A percentile compares a stretch with the other conserved stretches of the same genome.
Evolutionary conservation across 1,140 invertebrate species (phyloP).

Genomic region (Drosophila micromelanica): DNA sequence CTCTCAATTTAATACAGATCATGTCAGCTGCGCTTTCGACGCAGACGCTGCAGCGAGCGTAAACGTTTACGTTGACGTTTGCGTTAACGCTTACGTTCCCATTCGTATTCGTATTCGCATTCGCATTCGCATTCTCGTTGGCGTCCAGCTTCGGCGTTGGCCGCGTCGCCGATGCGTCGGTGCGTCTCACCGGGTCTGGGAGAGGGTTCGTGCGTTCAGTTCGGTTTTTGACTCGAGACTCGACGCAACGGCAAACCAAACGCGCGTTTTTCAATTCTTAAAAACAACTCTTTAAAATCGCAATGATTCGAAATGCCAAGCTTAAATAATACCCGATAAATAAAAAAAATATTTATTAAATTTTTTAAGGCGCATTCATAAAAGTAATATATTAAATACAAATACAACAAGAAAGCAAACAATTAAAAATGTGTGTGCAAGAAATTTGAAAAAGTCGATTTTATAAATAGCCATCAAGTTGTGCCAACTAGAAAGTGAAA

Average conservation of each 20-base stretch:
- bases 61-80: neutral
- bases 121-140: conserved; percentile 16
- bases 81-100: conserved; percentile 5
- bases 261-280: conserved; percentile 37
- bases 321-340: too few relatives aligned
- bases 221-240: conserved; percentile 70
- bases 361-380: conserved; percentile 6
- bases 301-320: conserved; percentile 33
- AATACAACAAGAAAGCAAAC: neutral
- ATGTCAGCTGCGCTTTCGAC: neutral
- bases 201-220: conserved; percentile 54
- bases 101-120: conserved; percentile 1
- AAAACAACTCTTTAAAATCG: conserved; percentile 31
- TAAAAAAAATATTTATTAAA: neutral
- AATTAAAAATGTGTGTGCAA: neutral
- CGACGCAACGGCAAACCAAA: conserved; percentile 37
- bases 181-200: conserved; percentile 35
- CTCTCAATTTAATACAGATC: conserved; percentile 25
- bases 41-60: neutral
- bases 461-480: conserved; percentile 28
- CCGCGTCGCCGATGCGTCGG: conserved; percentile 30
- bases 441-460: neutral
- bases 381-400: conserved; percentile 6
- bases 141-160: conserved; percentile 26
- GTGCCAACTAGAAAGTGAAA: conserved; percentile 34